A percentile compares a stretch with the other conserved stretches of the same genome.
phyloP scores from a whole-genome alignment of 2,797 vertebrate genomes.

The Eospalax fontanierii region DNA sequence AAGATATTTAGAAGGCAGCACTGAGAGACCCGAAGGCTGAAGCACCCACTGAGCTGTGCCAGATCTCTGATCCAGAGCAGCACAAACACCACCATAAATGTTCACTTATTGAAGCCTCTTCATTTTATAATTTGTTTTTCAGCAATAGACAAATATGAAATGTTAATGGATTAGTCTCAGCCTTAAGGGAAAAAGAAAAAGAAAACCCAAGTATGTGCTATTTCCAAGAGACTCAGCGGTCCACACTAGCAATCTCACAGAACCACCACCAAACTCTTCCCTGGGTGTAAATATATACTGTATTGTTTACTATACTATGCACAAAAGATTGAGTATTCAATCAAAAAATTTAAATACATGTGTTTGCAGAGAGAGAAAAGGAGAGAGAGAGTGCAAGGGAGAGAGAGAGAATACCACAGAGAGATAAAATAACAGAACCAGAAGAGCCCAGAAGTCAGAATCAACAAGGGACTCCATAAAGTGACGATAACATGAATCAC shows the following conservation, averaged over 20 bases:
- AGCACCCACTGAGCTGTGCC: background rate
- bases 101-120: background rate
- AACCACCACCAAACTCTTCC: background rate
- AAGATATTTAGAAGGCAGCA: background rate
- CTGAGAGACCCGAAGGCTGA: background rate
- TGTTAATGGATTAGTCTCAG: background rate
- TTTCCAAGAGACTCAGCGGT: background rate
- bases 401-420: background rate
- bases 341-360: background rate
- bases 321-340: background rate
- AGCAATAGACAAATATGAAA: slow-evolving; percentile 28
- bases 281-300: background rate
- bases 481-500: background rate
- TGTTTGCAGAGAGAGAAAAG: too few species aligned
- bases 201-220: background rate
- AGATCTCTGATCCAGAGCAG: background rate
- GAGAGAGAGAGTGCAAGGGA: background rate
- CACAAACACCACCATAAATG: background rate
- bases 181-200: slow-evolving; percentile 54
- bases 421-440: slow-evolving; percentile 16
- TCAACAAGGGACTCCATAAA: slow-evolving; percentile 15
- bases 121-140: background rate
- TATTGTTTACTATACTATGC: background rate
- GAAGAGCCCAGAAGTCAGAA: background rate
- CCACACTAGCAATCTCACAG: background rate